Evolutionary conservation across 2,888 invertebrate genomes (phyloP), one percentile per base, ranked within the genome.

Genomic region (Hirtodrosophila cameraria): DNA sequence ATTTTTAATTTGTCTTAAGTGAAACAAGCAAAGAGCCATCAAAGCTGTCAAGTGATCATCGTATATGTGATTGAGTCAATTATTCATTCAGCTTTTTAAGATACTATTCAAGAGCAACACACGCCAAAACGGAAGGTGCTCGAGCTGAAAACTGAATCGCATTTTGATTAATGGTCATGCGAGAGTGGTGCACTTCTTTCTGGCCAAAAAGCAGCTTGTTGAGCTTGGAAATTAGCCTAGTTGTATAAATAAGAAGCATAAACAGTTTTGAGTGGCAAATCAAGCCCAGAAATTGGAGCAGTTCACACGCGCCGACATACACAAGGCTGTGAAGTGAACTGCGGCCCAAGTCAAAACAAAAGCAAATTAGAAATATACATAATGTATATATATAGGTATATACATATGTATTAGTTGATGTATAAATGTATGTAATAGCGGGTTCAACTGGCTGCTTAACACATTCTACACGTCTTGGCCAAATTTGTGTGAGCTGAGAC

Each of bases 171-270:
- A 72, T 72, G 60, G 46, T 16, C 38, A 45, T 30, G 33, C 45
- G 4, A 33, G 45, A 66, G 43, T 31, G 46, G 9, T 31, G 23
- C 16, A 48, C 18, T 46, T 12, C 18, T 13, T 46, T 12, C 18
- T 13, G 41, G 25, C 27, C 11, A 11, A 45, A 53, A 30, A 20
- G 12, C 12, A 50, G 28, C 57, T 45, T 60, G 13, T 33, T 53
- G 46, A 35, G 52, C 71, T 60, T 66, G 55, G 57, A 61, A 84
- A 84, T 84, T 84, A 80, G 79, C 71, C 80, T 66, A 75, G 58
- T 82, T 69, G 25, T 23, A 25, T 43, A 48, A 54, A n/a, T n/a
- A n/a, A 31, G 54, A 48, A 59, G 53, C 25, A 53, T n/a, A 28
- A 42, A 30, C 5, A 41, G n/a, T 42, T 71, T 38, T 41, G 58